These are phyloP conservation scores for Austrofundulus limnaeus DNA, from an alignment of 2,113 vertebrate species.

Conservation along the genomic window DNA sequence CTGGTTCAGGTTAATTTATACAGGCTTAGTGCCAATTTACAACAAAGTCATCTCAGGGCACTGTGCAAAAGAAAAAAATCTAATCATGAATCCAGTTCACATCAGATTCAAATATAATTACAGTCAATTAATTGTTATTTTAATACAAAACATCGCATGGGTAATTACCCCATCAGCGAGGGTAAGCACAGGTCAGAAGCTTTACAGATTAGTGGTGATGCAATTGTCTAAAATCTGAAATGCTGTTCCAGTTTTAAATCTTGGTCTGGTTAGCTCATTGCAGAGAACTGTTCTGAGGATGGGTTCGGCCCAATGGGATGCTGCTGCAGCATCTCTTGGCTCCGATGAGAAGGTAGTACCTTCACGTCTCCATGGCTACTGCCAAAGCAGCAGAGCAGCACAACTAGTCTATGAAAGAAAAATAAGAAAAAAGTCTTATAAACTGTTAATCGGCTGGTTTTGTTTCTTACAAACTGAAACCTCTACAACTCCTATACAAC, in stretches of 20 bases:
- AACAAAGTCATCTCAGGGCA: no score
- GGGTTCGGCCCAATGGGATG: constrained; percentile 52
- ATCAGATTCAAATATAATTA: no score
- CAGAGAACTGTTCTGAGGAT: constrained; percentile 30
- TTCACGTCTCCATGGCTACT: constrained; percentile 70
- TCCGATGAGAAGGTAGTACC: constrained; percentile 40
- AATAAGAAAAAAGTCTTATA: background rate
- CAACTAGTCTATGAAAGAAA: background rate
- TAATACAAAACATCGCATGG: no score
- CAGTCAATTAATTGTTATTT: no score
- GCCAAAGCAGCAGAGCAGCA: constrained; percentile 50
- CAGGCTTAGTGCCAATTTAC: no score
- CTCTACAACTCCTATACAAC: background rate
- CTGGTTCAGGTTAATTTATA: no score
- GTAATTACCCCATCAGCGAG: no score
- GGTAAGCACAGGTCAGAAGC: no score
- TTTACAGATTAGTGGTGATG: background rate
- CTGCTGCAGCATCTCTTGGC: constrained; percentile 37
- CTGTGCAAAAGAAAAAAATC: no score
- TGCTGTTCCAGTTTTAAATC: background rate
- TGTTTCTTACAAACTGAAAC: no score
- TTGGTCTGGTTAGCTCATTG: constrained; percentile 47
- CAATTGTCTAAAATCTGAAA: background rate
- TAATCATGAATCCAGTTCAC: no score
- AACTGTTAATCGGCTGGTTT: no score